Conservation (phyloP, 1,140 invertebrate genomes). For the Habropoda laboriosa region DNA sequence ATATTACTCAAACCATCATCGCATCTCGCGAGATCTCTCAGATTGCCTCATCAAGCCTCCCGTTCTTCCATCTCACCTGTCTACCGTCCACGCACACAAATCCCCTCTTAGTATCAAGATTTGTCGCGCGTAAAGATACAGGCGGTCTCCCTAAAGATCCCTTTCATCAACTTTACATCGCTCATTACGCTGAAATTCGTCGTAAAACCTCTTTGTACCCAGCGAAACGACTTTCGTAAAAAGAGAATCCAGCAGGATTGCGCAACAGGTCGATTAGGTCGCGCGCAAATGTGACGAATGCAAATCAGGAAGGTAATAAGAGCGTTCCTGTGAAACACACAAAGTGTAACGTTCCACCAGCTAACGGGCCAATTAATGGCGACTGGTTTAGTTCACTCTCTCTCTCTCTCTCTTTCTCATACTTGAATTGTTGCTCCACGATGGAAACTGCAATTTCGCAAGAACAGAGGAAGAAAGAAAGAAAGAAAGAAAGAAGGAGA, state of each 20-base stretch:
- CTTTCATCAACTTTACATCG: background rate
- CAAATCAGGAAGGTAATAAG: slow-evolving; percentile 37
- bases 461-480: background rate
- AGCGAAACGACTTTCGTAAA: background rate
- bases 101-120: background rate
- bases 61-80: background rate
- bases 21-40: background rate
- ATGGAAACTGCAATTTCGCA: slow-evolving; percentile 37
- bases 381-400: slow-evolving; percentile 18
- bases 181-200: slow-evolving; percentile 28
- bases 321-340: background rate
- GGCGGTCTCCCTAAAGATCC: too few relatives aligned
- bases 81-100: background rate
- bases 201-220: background rate
- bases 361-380: slow-evolving; percentile 38
- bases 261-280: slow-evolving; percentile 22
- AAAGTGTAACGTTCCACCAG: background rate
- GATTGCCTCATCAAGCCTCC: background rate
- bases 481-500: background rate
- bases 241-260: background rate
- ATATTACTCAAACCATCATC: background rate
- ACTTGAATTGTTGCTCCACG: slow-evolving; percentile 24
- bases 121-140: background rate
- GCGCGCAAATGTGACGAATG: slow-evolving; percentile 19
- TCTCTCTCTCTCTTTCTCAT: background rate